Conservation (phyloP, 2,888 invertebrate genomes). For the Plemyria rubiginata region DNA sequence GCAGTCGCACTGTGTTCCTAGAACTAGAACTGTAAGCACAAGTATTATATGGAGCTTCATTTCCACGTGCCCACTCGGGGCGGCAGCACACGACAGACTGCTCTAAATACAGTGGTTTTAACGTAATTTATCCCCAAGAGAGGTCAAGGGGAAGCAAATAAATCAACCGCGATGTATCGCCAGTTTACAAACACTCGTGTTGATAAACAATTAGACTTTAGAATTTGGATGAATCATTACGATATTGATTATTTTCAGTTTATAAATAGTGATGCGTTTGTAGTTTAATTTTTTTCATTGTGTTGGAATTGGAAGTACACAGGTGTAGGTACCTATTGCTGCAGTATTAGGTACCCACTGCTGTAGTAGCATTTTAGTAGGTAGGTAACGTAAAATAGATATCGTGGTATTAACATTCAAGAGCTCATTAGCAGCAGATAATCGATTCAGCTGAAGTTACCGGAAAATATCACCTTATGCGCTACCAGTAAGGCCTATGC, state of each 20-base stretch:
- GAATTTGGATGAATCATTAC: constrained; percentile 36
- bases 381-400: too few species aligned
- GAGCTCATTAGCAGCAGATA: background rate
- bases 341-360: too few species aligned
- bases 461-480: too few species aligned
- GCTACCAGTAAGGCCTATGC: too few species aligned
- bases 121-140: constrained; percentile 58
- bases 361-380: too few species aligned
- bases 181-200: constrained; percentile 35
- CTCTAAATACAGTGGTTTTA: constrained; percentile 52
- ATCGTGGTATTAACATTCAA: too few species aligned
- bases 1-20: constrained; percentile 58
- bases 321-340: background rate
- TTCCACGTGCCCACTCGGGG: constrained; percentile 40
- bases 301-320: background rate
- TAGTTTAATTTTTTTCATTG: background rate
- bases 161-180: constrained; percentile 42
- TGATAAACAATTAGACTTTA: constrained; percentile 39
- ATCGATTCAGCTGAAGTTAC: too few species aligned
- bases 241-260: constrained; percentile 7
- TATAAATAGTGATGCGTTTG: constrained; percentile 4
- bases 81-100: constrained; percentile 51
- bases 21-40: constrained; percentile 56
- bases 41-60: constrained; percentile 62
- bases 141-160: constrained; percentile 66